Conservation (phyloP, 2,797 vertebrate species). For the Scolopax bukidnonensis region DNA sequence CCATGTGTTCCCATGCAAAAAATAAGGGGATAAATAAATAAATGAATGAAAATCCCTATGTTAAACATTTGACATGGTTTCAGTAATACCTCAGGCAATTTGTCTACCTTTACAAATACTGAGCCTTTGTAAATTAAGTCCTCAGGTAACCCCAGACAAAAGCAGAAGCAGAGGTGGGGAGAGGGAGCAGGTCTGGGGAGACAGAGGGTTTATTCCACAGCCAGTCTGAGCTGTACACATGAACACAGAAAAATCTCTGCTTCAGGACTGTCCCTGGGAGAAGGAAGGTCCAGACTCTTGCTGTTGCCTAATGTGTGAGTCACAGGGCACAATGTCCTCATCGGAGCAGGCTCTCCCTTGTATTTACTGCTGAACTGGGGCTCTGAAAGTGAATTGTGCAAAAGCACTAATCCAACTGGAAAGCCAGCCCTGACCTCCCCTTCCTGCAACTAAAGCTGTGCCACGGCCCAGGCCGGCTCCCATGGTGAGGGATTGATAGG, state of each 20-base stretch:
- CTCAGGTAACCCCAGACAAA: not conserved
- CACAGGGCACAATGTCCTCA: rapidly evolving
- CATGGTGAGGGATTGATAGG: not conserved
- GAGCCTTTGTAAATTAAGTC: not conserved
- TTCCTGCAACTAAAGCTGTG: rapidly evolving
- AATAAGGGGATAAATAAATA: not conserved
- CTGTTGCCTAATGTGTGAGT: rapidly evolving
- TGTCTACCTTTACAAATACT: not conserved
- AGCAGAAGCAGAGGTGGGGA: not conserved
- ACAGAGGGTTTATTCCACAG: not conserved
- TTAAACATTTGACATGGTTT: not conserved
- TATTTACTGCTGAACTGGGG: rapidly evolving
- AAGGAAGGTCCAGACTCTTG: not conserved
- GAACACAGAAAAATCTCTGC: not conserved
- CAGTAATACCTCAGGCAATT: not conserved
- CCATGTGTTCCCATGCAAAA: not conserved
- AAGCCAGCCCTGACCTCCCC: not conserved
- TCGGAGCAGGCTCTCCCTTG: rapidly evolving
- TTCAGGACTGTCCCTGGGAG: not conserved
- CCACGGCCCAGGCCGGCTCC: not conserved
- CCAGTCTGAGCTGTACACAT: not conserved
- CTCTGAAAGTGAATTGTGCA: not conserved
- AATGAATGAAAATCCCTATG: not conserved
- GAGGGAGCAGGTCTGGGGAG: not conserved
- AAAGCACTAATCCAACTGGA: not conserved